Evolutionary conservation across 1,140 invertebrate species (phyloP), one percentile per base, ranked within the genome.

Genomic region (Theocolax elegans): DNA sequence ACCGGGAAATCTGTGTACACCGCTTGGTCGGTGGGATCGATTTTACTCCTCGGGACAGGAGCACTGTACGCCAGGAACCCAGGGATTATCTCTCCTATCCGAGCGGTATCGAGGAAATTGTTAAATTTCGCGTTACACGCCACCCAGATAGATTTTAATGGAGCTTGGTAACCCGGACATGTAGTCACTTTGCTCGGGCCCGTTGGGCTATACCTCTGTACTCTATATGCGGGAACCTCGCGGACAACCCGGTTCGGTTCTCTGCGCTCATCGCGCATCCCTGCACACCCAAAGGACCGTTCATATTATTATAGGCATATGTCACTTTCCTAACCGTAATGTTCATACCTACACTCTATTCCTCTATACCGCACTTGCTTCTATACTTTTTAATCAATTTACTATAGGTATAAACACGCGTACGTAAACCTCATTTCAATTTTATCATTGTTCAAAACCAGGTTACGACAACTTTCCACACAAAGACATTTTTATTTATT

Each of bases 101-200:
- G 17, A 3, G 13, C 2, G 70, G 74, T 75, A 74, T 68, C 68
- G 53, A 74, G 75, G 73, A 77, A 78, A 78, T 81, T 78, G 76
- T 80, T 81, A 79, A 83, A 83, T 83, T 82, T 78, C 77, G 62
- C 73, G 74, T 73, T 75, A 77, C 76, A 74, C 69, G 73, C 58
- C 31, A 48, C 56, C 69, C 48, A 76, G 77, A 83, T 84, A 82
- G 82, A 84, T 84, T 84, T 84, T 84, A 84, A 84, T 83, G 78
- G 81, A 78, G 72, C 58, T 84, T 82, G 73, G 79, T 77, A 84
- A 66, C 72, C 82, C 27, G 73, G 72, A 82, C 82, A 83, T 81
- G 82, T 84, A 83, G 77, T 79, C 81, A 81, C 80, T 83, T 84
- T 82, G 75, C 77, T 77, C 76, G 69, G 67, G 67, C 63, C 10